Conservation (phyloP, 1,140 invertebrate species). For the Zaprionus kolodkinae region DNA sequence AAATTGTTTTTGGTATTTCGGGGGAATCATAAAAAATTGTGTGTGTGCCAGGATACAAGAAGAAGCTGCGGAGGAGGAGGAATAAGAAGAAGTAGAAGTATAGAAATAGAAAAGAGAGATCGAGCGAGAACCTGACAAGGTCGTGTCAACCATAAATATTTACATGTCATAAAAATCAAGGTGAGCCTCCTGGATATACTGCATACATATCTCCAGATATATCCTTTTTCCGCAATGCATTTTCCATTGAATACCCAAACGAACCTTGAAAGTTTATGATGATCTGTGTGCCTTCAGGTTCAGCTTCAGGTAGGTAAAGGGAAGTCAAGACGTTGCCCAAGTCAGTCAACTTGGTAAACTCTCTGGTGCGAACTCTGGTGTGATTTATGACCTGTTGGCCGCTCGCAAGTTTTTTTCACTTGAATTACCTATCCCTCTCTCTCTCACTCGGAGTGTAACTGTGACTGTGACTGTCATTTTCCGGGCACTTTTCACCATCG, state of each 20-base stretch:
- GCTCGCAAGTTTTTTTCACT: background rate
- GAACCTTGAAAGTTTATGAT: conserved; percentile 69
- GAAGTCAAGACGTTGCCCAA: conserved; percentile 67
- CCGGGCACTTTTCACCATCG: conserved; percentile 45
- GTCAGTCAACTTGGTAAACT: conserved; percentile 69
- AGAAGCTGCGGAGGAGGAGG: background rate
- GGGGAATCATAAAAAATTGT: conserved; percentile 71
- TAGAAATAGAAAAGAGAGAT: background rate
- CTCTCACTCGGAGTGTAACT: background rate
- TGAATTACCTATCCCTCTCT: conserved; percentile 40
- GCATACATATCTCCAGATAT: no score
- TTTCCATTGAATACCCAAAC: conserved; percentile 68
- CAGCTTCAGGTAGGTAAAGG: background rate
- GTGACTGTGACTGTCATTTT: conserved; percentile 50
- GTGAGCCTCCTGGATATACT: conserved; percentile 44
- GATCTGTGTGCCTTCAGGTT: conserved; percentile 1
- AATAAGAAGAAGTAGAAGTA: background rate
- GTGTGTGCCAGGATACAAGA: conserved; percentile 42
- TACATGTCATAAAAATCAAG: conserved; percentile 80
- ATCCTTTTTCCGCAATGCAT: conserved; percentile 76
- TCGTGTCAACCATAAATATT: conserved; percentile 81
- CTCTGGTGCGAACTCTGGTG: conserved; percentile 27
- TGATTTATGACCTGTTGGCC: conserved; percentile 74
- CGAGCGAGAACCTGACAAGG: conserved; percentile 54
- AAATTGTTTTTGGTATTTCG: conserved; percentile 53